Percentiles rank a stretch among this genome's conserved stretches.
phyloP scores from a whole-genome alignment of 2,797 vertebrate genomes.

The Enteromius argenteus region DNA sequence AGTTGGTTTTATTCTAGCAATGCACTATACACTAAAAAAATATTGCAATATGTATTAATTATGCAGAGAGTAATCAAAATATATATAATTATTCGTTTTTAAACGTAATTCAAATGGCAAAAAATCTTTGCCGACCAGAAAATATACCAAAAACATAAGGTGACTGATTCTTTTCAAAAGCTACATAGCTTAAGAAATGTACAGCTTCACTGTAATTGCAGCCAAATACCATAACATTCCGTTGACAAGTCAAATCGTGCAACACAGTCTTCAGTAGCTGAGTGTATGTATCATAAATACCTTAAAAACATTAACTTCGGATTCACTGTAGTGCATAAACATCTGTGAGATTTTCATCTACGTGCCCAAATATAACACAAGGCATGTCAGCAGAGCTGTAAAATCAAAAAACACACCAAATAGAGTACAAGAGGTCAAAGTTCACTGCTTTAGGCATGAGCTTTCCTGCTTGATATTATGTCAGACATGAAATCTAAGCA shows the following conservation, averaged over 20 bases:
- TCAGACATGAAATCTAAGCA: conserved; percentile 3
- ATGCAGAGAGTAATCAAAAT: background rate
- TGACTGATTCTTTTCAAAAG: background rate
- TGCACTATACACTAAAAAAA: background rate
- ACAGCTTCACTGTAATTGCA: background rate
- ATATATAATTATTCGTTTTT: background rate
- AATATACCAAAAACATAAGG: background rate
- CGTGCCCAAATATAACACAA: background rate
- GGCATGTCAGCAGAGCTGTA: background rate
- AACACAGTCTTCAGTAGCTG: background rate
- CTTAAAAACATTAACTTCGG: background rate
- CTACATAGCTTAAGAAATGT: background rate
- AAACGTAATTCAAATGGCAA: background rate
- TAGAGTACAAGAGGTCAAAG: conserved; percentile 16
- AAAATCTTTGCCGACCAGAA: background rate
- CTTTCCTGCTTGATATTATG: background rate
- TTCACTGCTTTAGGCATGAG: conserved; percentile 3
- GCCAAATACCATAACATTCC: background rate
- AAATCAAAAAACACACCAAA: conserved; percentile 3
- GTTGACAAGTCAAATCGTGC: background rate
- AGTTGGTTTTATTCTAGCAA: background rate
- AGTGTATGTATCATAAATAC: background rate
- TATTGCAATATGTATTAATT: background rate
- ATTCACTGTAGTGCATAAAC: background rate
- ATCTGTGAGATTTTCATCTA: background rate